phyloP scores from a whole-genome alignment of 2,888 invertebrate species.

The Lysandra bellargus region DNA sequence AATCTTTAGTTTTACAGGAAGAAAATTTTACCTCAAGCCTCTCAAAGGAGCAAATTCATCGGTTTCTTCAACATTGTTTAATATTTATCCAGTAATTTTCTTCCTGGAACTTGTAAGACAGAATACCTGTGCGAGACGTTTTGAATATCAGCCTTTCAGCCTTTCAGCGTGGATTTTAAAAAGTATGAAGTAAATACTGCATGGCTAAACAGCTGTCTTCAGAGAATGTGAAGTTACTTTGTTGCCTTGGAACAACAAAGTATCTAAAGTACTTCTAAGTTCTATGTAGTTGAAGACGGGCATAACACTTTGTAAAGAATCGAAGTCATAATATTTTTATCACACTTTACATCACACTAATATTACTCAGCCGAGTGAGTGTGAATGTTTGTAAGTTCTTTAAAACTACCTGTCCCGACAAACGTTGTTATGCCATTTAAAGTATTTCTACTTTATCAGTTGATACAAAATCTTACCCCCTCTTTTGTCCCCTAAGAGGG shows the following conservation, averaged over 20 bases:
- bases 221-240: background rate
- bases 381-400: no score
- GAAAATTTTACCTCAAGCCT: background rate
- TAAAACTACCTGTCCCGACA: no score
- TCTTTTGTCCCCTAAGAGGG: no score
- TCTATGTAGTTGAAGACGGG: background rate
- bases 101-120: slow-evolving; percentile 31
- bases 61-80: slow-evolving; percentile 13
- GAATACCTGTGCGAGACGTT: slow-evolving; percentile 20
- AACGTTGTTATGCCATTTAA: no score
- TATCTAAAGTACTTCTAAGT: background rate
- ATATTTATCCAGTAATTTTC: slow-evolving; percentile 31
- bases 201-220: background rate
- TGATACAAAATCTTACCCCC: no score
- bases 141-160: slow-evolving; percentile 7
- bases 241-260: background rate
- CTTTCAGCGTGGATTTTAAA: slow-evolving; percentile 21
- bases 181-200: background rate
- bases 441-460: no score
- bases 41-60: slow-evolving; percentile 13
- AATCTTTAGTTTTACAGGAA: background rate
- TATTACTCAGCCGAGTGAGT: background rate
- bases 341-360: background rate
- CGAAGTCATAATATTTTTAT: background rate
- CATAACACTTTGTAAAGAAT: background rate